Conservation (phyloP, 2,888 invertebrate species). For the Fissipunctia ypsillon region DNA sequence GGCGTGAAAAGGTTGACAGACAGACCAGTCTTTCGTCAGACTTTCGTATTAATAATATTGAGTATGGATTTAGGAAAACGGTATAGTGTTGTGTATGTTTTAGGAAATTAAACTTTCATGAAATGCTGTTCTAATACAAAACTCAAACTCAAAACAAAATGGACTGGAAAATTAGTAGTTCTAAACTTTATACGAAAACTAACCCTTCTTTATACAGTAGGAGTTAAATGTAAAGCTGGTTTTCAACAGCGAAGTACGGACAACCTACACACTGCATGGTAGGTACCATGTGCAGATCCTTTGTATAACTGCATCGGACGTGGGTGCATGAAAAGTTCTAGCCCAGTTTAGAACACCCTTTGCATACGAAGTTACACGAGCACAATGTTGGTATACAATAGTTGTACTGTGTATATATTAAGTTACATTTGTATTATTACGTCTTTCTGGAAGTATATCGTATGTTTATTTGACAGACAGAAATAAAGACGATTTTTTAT, state of each 20-base stretch:
- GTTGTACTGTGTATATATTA: background rate
- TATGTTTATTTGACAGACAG: background rate
- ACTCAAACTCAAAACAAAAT: background rate
- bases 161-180: constrained; percentile 2
- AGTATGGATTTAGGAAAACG: background rate
- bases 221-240: constrained; percentile 7
- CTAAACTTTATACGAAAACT: constrained; percentile 1
- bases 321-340: constrained; percentile 37
- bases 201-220: background rate
- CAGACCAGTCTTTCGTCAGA: background rate
- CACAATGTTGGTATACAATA: background rate
- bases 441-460: background rate
- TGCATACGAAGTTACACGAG: constrained; percentile 42
- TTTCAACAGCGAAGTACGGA: constrained; percentile 18
- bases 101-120: background rate
- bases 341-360: constrained; percentile 11
- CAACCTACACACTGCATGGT: background rate
- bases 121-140: background rate
- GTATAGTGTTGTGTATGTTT: background rate
- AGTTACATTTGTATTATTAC: background rate
- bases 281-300: constrained; percentile 3
- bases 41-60: background rate
- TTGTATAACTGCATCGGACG: constrained; percentile 24
- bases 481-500: background rate
- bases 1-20: background rate